Conservation (phyloP, 35 echinoderm and acorn worm genomes). For the Antedon bifida region DNA sequence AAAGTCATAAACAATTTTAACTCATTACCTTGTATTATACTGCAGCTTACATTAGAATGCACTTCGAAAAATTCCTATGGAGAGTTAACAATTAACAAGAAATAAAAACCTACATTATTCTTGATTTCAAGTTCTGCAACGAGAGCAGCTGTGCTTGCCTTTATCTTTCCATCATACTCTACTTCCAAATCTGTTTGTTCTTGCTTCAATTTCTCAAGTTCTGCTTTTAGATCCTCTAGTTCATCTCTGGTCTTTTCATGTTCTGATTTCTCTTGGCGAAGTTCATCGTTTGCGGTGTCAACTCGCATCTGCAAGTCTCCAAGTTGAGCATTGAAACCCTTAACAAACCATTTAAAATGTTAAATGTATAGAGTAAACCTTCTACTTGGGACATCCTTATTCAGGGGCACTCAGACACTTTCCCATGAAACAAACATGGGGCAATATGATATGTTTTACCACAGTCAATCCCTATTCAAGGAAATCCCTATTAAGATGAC, state of each 20-base stretch:
- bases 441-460: conserved; percentile 2
- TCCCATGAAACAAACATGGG: no score
- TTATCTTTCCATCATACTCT: conserved; percentile 61
- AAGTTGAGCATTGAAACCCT: conserved; percentile 81
- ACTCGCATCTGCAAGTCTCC: conserved; percentile 38
- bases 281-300: conserved; percentile 44
- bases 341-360: neutral
- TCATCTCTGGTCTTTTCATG: conserved; percentile 79
- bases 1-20: no score
- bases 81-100: no score
- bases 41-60: no score
- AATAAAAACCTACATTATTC: conserved; percentile 35
- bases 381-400: no score
- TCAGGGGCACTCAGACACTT: neutral
- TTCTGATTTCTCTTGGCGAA: conserved; percentile 42
- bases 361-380: neutral
- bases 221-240: conserved; percentile 35
- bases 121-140: conserved; percentile 54
- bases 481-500: no score
- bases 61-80: no score
- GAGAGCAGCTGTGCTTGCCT: conserved; percentile 44
- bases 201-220: conserved; percentile 38
- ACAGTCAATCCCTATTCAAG: no score
- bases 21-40: no score
- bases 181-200: conserved; percentile 26